phyloP scores from a whole-genome alignment of 1,140 invertebrate genomes.

The Drosophila insularis region DNA sequence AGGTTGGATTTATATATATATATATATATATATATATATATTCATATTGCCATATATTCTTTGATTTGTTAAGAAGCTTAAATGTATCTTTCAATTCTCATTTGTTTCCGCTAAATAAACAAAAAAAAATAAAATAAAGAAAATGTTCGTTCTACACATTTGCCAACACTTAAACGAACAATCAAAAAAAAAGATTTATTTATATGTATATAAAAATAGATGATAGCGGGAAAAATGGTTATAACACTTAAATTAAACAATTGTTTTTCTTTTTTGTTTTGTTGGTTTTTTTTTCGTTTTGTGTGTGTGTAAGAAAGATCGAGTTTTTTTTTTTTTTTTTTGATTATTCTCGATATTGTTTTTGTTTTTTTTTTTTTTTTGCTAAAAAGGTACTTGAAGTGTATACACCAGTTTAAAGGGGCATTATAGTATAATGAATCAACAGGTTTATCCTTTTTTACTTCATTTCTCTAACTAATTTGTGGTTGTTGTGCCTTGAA shows the following conservation, averaged over 20 bases:
- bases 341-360: conserved; percentile 20
- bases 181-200: background rate
- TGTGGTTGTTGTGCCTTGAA: conserved; percentile 11
- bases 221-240: background rate
- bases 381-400: conserved; percentile 81
- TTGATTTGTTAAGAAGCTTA: conserved; percentile 4
- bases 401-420: conserved; percentile 48
- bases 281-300: background rate
- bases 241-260: conserved; percentile 10
- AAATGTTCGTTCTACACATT: background rate
- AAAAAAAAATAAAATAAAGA: background rate
- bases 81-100: background rate
- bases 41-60: background rate
- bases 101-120: background rate
- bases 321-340: conserved; percentile 32
- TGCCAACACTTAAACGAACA: conserved; percentile 3
- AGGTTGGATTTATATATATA: background rate
- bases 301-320: conserved; percentile 26
- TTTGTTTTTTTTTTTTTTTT: conserved; percentile 37
- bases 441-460: conserved; percentile 32
- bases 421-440: conserved; percentile 45
- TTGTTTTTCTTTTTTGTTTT: background rate
- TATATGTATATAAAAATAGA: background rate
- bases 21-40: background rate
- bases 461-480: conserved; percentile 15